Conservation (phyloP, 2,888 invertebrate genomes). For the Itoplectis maculator region DNA sequence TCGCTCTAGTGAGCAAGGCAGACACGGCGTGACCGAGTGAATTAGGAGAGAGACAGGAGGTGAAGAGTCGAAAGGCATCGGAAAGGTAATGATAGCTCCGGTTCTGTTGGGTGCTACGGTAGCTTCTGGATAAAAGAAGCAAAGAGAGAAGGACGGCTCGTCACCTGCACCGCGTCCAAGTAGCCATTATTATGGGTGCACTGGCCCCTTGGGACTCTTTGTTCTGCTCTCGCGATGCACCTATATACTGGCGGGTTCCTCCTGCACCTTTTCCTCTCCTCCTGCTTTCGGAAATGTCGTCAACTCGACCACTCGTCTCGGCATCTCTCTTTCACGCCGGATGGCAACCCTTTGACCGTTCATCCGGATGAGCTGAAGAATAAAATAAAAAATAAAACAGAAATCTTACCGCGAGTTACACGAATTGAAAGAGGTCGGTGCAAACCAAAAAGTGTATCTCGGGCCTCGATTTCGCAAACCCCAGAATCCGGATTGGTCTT, state of each 20-base stretch:
- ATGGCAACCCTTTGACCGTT: not conserved
- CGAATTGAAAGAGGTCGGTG: too few species aligned
- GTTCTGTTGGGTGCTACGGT: constrained; percentile 47
- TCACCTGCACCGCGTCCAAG: constrained; percentile 68
- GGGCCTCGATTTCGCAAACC: too few species aligned
- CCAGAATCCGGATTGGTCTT: too few species aligned
- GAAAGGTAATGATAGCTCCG: constrained; percentile 61
- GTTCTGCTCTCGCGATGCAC: constrained; percentile 58
- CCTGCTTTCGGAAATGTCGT: constrained; percentile 2
- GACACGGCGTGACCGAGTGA: constrained; percentile 54
- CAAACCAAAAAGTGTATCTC: too few species aligned
- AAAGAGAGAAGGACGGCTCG: constrained; percentile 53
- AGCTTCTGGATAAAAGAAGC: constrained; percentile 50
- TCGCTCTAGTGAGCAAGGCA: constrained; percentile 17
- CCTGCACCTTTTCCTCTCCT: constrained; percentile 10
- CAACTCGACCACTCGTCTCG: not conserved
- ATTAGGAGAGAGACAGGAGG: constrained; percentile 35
- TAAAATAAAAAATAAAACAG: too few species aligned
- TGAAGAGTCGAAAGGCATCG: constrained; percentile 56
- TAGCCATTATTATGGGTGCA: constrained; percentile 68
- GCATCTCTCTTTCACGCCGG: not conserved
- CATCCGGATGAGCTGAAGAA: too few species aligned
- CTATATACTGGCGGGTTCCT: constrained; percentile 15
- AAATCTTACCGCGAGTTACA: too few species aligned
- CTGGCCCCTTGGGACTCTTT: constrained; percentile 67